Evolutionary conservation across 2,797 vertebrate species (phyloP), one percentile per base, ranked within the genome.

Genomic region (Centroberyx gerrardi): DNA sequence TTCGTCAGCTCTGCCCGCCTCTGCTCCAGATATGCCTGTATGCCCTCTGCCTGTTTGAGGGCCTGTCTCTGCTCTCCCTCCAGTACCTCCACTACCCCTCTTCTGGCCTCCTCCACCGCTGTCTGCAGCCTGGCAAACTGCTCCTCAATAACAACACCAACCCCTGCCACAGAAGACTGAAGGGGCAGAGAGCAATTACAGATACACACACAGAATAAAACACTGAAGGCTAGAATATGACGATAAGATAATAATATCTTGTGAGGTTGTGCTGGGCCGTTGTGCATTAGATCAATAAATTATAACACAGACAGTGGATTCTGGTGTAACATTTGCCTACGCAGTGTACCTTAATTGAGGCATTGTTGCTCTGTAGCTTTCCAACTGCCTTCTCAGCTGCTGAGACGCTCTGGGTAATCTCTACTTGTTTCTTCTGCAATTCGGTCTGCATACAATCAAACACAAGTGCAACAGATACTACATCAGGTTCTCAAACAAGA

Each of bases 21-120:
- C 68, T 94, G 89, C 72, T 95, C 92, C 84, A 94, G 87, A 86
- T 96, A 93, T 22, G 85, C 84, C 78, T 90, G 93, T 68, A 95
- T 94, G 61, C 95, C 80, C 0, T 87, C 91, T 0, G 92, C 93
- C 80, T 95, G 95, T 61, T 74, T 94, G 55, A 94, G 40, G 0
- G 94, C 91, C 8, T 81, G 67, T 0, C 60, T 89, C n/a, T 94
- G 92, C 55, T 96, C 95, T 18, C 85, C 88, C 62, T 96, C 94
- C 80, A 95, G 53, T 64, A 92, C 86, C n/a, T 90, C 84, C 38
- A 87, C 53, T 15, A 84, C 89, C 1, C 86, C 91, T 0, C 63
- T 70, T 52, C 89, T 90, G 56, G 93, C 93, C 81, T 93, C 93
- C 61, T 89, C 87, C 60, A 95, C 72, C 0, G 91, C 79, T 0